Evolutionary conservation across 2,797 vertebrate genomes (phyloP), one percentile per base, ranked within the genome.

Genomic region (Petrocephalus sullivani): DNA sequence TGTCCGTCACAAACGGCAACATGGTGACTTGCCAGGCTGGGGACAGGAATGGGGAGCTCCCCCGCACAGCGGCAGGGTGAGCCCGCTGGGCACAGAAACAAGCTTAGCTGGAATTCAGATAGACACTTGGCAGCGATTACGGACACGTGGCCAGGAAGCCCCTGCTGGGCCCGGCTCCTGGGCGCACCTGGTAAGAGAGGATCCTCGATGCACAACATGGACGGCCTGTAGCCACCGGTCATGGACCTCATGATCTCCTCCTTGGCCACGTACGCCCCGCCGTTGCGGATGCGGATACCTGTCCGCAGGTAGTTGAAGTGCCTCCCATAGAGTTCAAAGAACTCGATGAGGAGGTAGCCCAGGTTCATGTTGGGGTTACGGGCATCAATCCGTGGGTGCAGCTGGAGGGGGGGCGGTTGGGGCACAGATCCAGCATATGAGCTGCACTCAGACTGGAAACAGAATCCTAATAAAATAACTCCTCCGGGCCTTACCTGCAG

Each of bases 301-400:
- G 98, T 98, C 95, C 99, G 98, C 95, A 98, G 95, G 96, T 99
- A 99, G 95, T 99, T 99, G 95, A 99, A 99, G 95, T 99, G 97
- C 92, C 98, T 97, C 89, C 98, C 98, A 58, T 99, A 99, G 87
- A 99, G 94, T 95, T 99, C 98, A 90, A 99, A 99, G 94, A 99
- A 99, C 94, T 99, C 98, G 78, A 99, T 98, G 64, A 99, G 96
- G 94, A 99, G 95, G 94, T 98, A 96, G 87, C 98, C 98, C 92
- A 99, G 95, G 93, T 99, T 99, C 93, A 97, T 97, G 88, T 96
- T 97, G 88, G 97, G 96, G 93, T 96, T 97, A 88, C 96, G 96
- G 92, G 97, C 97, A 88, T 99, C 97, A 19, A 99, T 98, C 85
- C 98, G 96, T 88, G 98, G 98, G 93, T 99, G 98, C 89, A 98